A percentile compares a stretch with the other conserved stretches of the same genome.
These are phyloP conservation scores for Macrophya annulata DNA, from an alignment of 2,888 invertebrate species.

Conservation along the genomic window DNA sequence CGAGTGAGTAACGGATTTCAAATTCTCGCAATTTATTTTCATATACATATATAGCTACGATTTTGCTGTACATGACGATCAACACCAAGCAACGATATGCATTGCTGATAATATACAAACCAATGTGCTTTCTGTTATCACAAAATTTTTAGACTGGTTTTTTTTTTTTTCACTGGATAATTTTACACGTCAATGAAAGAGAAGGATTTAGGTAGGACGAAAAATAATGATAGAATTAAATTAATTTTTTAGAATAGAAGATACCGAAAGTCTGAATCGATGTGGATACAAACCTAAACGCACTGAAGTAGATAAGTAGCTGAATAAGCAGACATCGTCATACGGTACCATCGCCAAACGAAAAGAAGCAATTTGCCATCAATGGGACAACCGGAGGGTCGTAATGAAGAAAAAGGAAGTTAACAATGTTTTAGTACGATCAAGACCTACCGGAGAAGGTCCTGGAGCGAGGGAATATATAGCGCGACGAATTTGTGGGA, in stretches of 20 bases:
- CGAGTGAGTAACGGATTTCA: conserved; percentile 32
- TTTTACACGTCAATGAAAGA: too few relatives aligned
- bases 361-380: conserved; percentile 40
- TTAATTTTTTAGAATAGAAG: background rate
- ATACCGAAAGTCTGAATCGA: background rate
- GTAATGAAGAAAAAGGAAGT: conserved; percentile 52
- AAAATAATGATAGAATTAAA: too few relatives aligned
- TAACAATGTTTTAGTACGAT: conserved; percentile 45
- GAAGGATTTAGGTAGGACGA: too few relatives aligned
- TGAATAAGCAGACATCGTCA: background rate
- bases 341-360: background rate
- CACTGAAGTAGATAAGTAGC: background rate
- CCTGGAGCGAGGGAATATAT: conserved; percentile 25
- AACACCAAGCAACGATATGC: background rate
- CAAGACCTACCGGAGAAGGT: conserved; percentile 26
- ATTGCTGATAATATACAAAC: background rate
- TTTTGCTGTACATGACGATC: background rate
- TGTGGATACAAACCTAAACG: background rate
- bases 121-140: too few relatives aligned
- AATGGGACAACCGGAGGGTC: conserved; percentile 37
- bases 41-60: background rate
- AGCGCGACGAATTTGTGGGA: conserved; percentile 41
- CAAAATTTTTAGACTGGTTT: too few relatives aligned
- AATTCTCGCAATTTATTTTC: conserved; percentile 29
- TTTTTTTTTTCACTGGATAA: too few relatives aligned